Evolutionary conservation across 2,888 invertebrate species (phyloP), one percentile per base, ranked within the genome.

Genomic region (Dexiosoma caninum): DNA sequence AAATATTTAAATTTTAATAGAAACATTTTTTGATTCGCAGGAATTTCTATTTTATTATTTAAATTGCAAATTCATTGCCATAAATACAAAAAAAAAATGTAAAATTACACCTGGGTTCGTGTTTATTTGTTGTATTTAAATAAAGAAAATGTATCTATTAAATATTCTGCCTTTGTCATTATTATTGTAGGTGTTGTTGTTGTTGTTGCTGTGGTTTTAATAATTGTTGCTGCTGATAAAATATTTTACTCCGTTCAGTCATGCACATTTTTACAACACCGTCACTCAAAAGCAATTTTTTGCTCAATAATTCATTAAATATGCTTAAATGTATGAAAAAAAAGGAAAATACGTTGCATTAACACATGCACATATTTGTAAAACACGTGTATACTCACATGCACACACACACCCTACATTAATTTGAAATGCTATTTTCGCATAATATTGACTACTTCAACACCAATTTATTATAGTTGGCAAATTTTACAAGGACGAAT

Each of bases 11-110:
- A n/a, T n/a, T n/a, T n/a, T 19, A 64, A 14, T 49, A 32, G n/a
- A 64, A 12, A 19, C 16, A 23, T 1, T 40, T 51, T 37, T 37
- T 64, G n/a, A 19, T 19, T 16, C 16, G n/a, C n/a, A 60, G n/a
- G 9, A 27, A 37, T 70, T 49, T 70, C 14, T 49, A 60, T 51
- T 72, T 72, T 42, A 62, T 42, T 62, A 59, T 70, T 70, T 49
- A 49, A 59, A 59, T 64, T 64, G 64, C 72, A 62, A 62, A 72
- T 32, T 53, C 44, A 72, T 72, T 64, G 64, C 23, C 62, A 72
- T 64, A 72, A 72, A 64, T 62, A 62, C 51, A 42, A 62, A 64
- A n/a, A n/a, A n/a, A n/a, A n/a, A n/a, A n/a, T n/a, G n/a, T n/a
- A n/a, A n/a, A n/a, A n/a, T n/a, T n/a, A n/a, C n/a, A n/a, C n/a